These are phyloP conservation scores for Drosophila cognata DNA, from an alignment of 2,888 invertebrate species.

Conservation along the genomic window DNA sequence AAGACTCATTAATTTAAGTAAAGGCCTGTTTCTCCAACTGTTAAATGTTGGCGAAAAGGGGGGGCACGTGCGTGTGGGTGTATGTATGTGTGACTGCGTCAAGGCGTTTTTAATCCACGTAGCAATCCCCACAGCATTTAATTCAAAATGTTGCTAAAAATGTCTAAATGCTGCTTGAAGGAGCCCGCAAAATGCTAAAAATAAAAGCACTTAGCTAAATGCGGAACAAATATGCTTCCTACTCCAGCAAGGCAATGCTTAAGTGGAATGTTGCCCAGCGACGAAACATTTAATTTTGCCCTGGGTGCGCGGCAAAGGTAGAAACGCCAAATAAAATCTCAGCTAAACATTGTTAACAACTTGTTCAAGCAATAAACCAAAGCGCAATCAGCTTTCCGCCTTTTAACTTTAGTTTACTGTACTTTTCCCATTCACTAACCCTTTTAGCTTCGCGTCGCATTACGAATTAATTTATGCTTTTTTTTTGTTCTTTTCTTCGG, in stretches of 20 bases:
- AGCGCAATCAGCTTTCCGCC: conserved; percentile 9
- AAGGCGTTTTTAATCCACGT: conserved; percentile 28
- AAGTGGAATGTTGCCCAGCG: conserved; percentile 1
- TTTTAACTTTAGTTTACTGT: not conserved
- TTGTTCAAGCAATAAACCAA: conserved; percentile 18
- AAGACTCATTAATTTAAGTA: not conserved
- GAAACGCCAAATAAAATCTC: not conserved
- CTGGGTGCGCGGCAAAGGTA: too few relatives aligned
- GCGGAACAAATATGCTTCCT: conserved; percentile 1
- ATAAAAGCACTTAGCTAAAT: conserved; percentile 39
- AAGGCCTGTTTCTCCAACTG: not conserved
- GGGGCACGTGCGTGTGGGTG: not conserved
- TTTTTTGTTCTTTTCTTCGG: not conserved
- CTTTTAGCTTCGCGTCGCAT: not conserved
- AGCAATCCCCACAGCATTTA: conserved; percentile 35
- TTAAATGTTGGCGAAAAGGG: not conserved
- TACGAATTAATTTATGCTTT: not conserved
- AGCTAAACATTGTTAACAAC: conserved; percentile 2
- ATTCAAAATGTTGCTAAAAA: conserved; percentile 48
- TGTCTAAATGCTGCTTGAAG: conserved; percentile 58
- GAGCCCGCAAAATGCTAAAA: conserved; percentile 36
- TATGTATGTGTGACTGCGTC: conserved; percentile 7
- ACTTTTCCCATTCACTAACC: not conserved
- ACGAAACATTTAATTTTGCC: not conserved
- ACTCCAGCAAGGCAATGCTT: conserved; percentile 12